Evolutionary conservation across 2,888 invertebrate species (phyloP).

Genomic region (Tridacna crocea): DNA sequence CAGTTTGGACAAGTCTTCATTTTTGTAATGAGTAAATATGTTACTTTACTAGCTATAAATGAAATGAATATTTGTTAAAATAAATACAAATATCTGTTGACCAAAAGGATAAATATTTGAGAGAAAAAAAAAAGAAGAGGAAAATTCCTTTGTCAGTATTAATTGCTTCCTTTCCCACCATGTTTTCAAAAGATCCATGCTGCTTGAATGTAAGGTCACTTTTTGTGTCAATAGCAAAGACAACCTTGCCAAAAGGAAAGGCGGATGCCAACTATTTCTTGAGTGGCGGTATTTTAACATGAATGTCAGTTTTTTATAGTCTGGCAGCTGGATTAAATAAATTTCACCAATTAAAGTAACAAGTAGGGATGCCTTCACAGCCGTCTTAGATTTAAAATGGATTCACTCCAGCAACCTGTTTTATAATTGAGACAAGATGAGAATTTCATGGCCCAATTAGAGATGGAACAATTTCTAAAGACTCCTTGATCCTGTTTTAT

Average conservation of each 20-base stretch:
- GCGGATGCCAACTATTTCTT: slow-evolving; percentile 5
- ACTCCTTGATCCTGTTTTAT: neutral
- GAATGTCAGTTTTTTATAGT: slow-evolving; percentile 19
- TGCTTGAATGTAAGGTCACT: too few species aligned
- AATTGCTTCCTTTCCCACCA: too few species aligned
- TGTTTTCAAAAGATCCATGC: too few species aligned
- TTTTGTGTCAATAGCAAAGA: too few species aligned
- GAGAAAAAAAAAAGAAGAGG: too few species aligned
- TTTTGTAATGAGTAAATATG: too few species aligned
- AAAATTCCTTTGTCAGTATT: too few species aligned
- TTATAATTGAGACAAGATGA: slow-evolving; percentile 23
- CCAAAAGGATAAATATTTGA: too few species aligned
- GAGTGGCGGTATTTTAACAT: slow-evolving; percentile 20
- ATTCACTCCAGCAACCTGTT: slow-evolving; percentile 26
- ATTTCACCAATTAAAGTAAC: slow-evolving; percentile 38
- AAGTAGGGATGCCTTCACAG: slow-evolving; percentile 12
- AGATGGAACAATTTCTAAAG: slow-evolving; percentile 13
- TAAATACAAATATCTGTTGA: too few species aligned
- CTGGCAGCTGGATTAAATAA: slow-evolving; percentile 36
- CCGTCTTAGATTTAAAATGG: slow-evolving; percentile 12
- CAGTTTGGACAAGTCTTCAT: too few species aligned
- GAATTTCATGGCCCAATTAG: slow-evolving; percentile 25
- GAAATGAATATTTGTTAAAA: too few species aligned
- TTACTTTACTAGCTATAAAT: too few species aligned
- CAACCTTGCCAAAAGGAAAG: neutral